These are phyloP conservation scores for Pomatorhinus ruficollis DNA, from an alignment of 2,113 vertebrate genomes.

Conservation along the genomic window DNA sequence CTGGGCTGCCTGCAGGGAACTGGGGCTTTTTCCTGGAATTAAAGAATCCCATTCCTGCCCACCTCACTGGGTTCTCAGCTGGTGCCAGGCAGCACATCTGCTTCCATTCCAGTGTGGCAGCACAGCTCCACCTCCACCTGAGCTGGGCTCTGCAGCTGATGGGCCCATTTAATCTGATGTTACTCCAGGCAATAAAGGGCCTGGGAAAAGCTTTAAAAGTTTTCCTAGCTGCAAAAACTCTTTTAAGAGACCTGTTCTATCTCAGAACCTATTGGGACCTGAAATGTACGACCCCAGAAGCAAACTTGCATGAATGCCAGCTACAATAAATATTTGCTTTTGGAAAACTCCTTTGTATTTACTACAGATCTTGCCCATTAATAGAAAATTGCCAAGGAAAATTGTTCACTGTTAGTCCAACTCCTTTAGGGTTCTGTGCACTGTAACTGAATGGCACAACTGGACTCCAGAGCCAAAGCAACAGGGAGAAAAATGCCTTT, in stretches of 20 bases:
- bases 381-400: not conserved
- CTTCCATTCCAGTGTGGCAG: not conserved
- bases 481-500: not conserved
- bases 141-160: not conserved
- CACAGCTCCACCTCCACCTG: not conserved
- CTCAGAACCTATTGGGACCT: not conserved
- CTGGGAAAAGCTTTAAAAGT: not conserved
- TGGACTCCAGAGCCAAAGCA: not conserved
- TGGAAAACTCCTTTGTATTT: not conserved
- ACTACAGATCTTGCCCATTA: not conserved
- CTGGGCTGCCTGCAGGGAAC: not conserved
- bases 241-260: not conserved
- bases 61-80: not conserved
- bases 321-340: not conserved
- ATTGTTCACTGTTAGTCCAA: not conserved
- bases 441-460: not conserved
- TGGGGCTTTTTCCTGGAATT: not conserved
- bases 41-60: not conserved
- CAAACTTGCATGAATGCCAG: not conserved
- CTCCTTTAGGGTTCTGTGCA: not conserved
- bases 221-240: not conserved
- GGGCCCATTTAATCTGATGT: not conserved
- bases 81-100: conserved; percentile 6
- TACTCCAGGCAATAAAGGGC: not conserved
- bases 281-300: not conserved